Evolutionary conservation across 2,888 invertebrate genomes (phyloP).

Genomic region (Carpatolechia fugitivella): DNA sequence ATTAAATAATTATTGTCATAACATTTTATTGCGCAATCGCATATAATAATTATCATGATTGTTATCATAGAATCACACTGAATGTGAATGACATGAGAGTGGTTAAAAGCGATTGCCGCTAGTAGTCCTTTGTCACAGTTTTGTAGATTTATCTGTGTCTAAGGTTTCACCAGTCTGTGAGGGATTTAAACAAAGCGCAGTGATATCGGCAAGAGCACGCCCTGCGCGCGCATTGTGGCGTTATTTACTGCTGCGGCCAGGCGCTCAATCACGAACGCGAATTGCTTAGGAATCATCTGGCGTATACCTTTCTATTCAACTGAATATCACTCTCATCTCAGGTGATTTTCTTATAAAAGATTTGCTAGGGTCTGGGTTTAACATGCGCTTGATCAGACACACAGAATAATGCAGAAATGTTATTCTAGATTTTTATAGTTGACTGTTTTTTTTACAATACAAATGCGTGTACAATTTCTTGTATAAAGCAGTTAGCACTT

Average conservation of each 20-base stretch:
- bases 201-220: slow-evolving; percentile 16
- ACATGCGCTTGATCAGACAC: background rate
- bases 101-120: too few species aligned
- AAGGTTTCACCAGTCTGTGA: background rate
- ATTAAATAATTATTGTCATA: background rate
- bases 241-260: slow-evolving; percentile 10
- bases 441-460: too few species aligned
- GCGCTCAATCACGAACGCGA: slow-evolving; percentile 15
- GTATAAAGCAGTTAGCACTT: too few species aligned
- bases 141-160: background rate
- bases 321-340: too few species aligned
- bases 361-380: background rate
- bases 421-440: too few species aligned
- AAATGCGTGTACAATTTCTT: too few species aligned
- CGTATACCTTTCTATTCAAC: background rate
- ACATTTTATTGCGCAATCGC: slow-evolving; percentile 2
- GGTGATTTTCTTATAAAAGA: too few species aligned
- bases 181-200: slow-evolving; percentile 22
- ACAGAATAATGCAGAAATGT: background rate
- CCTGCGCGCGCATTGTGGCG: background rate
- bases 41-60: slow-evolving; percentile 7
- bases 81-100: too few species aligned
- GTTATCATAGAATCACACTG: too few species aligned
- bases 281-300: slow-evolving; percentile 8
- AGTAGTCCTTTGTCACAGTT: too few species aligned